Base-by-base conservation (phyloP, 2,113 vertebrate genomes). In the Gallinago paraguaiae region DNA sequence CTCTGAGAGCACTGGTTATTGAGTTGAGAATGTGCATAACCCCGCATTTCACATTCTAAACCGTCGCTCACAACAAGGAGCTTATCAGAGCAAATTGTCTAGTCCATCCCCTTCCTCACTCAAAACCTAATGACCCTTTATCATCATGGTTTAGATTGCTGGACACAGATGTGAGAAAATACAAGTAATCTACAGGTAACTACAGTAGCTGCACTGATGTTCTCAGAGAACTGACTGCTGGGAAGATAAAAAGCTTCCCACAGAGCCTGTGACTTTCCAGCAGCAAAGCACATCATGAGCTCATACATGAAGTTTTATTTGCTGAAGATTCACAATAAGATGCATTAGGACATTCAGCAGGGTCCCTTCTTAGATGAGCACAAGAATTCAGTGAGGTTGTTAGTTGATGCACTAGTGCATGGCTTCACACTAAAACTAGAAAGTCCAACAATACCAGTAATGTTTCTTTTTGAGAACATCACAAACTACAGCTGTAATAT, bases 181-280 rank as follows among this genome's bases (percentile, higher is more conserved):
- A 98, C 97, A 98, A 99, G 98, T 98, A 98, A 98, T 98, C 98
- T 98, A 98, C 98, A 98, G 98, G 98, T 98, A 98, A 98, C 98
- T 98, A 98, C 98, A 98, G 98, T 97, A 97, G 98, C 98, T 98
- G 98, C 98, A 98, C 98, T 98, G 98, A 98, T 98, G 98, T 99
- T 98, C 98, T 99, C 98, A 97, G 98, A 98, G 98, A 98, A 98
- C 98, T 98, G 98, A 99, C 99, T 98, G 98, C 99, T 99, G 99
- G 98, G 99, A 99, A 98, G 99, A 99, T 99, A 99, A 99, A 99
- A 99, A 99, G 98, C 98, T 98, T 98, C 99, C 99, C 98, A 98
- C 99, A 98, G 99, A 98, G 99, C 97, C 98, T 97, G 98, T 98
- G 98, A 99, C 98, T 99, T 98, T 98, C 98, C 96, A 97, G 98